phyloP scores from a whole-genome alignment of 2,888 invertebrate species.

The Drosophila atroscutellata region DNA sequence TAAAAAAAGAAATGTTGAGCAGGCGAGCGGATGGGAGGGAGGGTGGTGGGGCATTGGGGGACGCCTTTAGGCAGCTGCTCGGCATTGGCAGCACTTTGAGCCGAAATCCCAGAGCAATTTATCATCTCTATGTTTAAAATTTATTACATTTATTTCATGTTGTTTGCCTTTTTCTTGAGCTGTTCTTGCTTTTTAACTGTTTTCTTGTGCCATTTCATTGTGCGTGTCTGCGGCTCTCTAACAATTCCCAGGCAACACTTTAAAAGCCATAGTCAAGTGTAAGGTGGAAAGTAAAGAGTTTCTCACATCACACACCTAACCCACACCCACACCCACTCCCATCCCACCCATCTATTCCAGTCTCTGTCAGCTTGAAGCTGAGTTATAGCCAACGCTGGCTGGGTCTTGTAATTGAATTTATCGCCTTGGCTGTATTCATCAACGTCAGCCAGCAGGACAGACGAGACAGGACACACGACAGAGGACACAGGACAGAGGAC shows the following conservation, averaged over 20 bases:
- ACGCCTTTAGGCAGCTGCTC: conserved; percentile 36
- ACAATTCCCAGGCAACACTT: conserved; percentile 66
- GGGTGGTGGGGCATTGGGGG: not conserved
- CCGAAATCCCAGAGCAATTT: conserved; percentile 77
- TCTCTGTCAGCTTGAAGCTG: conserved; percentile 54
- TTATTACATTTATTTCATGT: conserved; percentile 79
- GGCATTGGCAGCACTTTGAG: conserved; percentile 71
- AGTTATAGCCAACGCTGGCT: conserved; percentile 59
- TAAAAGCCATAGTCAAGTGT: conserved; percentile 60
- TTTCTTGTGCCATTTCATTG: conserved; percentile 56
- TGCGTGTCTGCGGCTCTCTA: conserved; percentile 54
- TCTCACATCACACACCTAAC: not conserved
- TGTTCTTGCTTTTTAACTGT: conserved; percentile 61
- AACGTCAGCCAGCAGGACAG: conserved; percentile 54
- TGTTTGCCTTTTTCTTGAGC: conserved; percentile 46
- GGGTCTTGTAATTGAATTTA: conserved; percentile 76
- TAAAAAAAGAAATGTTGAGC: conserved; percentile 57
- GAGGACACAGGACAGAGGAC: not conserved
- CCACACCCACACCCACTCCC: not conserved
- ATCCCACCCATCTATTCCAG: not conserved
- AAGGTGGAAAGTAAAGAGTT: conserved; percentile 52
- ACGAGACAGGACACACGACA: not conserved
- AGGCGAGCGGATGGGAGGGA: not conserved
- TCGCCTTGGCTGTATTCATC: conserved; percentile 72
- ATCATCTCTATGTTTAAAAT: conserved; percentile 80